Evolutionary conservation across 2,888 invertebrate genomes (phyloP).

Genomic region (Clostera curtula): DNA sequence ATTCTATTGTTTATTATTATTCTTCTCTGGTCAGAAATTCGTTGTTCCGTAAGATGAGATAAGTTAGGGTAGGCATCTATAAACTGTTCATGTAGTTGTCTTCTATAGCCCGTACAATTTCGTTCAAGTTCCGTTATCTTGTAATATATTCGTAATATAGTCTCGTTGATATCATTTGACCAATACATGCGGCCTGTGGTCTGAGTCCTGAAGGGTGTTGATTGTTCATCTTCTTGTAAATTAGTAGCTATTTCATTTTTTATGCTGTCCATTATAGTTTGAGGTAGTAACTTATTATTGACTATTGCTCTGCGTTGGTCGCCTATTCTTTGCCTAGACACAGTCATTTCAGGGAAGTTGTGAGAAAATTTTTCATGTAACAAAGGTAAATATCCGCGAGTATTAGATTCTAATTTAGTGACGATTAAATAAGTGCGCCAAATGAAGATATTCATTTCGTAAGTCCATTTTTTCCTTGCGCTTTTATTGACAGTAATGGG

Average conservation of each 20-base stretch:
- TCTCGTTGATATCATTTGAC: slow-evolving; percentile 2
- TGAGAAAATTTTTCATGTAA: slow-evolving; percentile 10
- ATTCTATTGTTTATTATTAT: slow-evolving; percentile 1
- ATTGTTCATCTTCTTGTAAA: neutral
- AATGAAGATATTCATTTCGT: neutral
- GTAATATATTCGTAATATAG: slow-evolving; percentile 1
- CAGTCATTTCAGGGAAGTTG: slow-evolving; percentile 11
- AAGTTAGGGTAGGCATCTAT: neutral
- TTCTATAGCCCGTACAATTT: slow-evolving; percentile 1
- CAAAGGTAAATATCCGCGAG: neutral
- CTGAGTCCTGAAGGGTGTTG: neutral
- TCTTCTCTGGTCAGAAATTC: slow-evolving; percentile 2
- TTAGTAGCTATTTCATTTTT: neutral
- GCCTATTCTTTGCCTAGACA: slow-evolving; percentile 13
- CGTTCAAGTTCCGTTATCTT: neutral
- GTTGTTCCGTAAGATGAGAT: slow-evolving; percentile 1
- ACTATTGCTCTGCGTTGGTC: slow-evolving; percentile 16
- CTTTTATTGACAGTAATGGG: neutral
- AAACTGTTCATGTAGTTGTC: neutral
- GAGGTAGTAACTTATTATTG: slow-evolving; percentile 8
- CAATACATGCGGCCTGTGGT: neutral
- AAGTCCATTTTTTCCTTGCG: neutral
- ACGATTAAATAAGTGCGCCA: neutral
- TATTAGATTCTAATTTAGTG: neutral
- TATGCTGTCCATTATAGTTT: neutral